Conservation (phyloP, 2,888 invertebrate genomes). For the Thecophora atra region DNA sequence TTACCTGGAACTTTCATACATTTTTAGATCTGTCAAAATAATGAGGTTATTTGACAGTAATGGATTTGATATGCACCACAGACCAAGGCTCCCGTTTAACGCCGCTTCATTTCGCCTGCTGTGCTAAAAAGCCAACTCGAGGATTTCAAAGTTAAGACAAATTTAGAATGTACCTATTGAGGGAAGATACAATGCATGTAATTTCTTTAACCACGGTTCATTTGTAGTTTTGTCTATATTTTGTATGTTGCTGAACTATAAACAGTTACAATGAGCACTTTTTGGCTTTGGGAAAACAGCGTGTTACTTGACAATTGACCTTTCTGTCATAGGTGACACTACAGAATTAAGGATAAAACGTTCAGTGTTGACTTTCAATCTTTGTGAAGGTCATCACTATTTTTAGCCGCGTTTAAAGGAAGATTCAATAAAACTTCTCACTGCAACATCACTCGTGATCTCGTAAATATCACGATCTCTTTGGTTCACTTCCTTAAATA, state of each 20-base stretch:
- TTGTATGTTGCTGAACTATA: slow-evolving; percentile 37
- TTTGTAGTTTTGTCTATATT: slow-evolving; percentile 25
- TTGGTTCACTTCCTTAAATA: background rate
- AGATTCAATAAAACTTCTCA: background rate
- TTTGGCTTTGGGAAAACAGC: slow-evolving; percentile 33
- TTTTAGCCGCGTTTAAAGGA: no score
- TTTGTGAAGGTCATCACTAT: no score
- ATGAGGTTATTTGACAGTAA: background rate
- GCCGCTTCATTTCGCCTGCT: background rate
- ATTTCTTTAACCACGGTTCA: slow-evolving; percentile 54
- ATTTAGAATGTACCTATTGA: slow-evolving; percentile 52
- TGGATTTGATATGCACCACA: slow-evolving; percentile 22
- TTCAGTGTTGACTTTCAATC: background rate
- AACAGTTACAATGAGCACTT: background rate
- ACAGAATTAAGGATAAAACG: no score
- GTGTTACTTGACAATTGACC: slow-evolving; percentile 36
- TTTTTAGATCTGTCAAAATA: slow-evolving; percentile 12
- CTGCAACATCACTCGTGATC: no score
- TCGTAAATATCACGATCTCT: background rate
- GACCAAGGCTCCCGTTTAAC: background rate
- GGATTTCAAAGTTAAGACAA: slow-evolving; percentile 16
- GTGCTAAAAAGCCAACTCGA: slow-evolving; percentile 36
- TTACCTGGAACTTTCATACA: background rate
- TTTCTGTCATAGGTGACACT: no score
- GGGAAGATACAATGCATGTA: slow-evolving; percentile 56